Conservation (phyloP, 1,140 invertebrate species). For the Dryas iulia region DNA sequence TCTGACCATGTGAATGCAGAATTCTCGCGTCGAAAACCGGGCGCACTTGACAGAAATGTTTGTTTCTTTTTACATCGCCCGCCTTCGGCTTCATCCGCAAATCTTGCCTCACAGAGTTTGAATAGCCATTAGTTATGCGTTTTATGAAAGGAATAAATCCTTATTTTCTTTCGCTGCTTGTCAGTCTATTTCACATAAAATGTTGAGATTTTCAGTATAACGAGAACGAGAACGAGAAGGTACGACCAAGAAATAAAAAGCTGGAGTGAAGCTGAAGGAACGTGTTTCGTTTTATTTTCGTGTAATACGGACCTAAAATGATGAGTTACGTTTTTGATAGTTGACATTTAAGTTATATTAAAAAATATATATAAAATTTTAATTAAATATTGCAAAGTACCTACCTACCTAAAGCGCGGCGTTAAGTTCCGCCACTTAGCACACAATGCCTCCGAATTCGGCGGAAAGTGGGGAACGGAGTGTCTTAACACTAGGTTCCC, state of each 20-base stretch:
- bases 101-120: conserved; percentile 39
- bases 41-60: conserved; percentile 22
- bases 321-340: neutral
- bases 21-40: conserved; percentile 11
- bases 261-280: conserved; percentile 5
- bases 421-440: too few species aligned
- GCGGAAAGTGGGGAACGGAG: too few species aligned
- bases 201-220: conserved; percentile 31
- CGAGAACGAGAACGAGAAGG: conserved; percentile 29
- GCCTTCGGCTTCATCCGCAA: conserved; percentile 38
- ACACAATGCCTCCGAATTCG: too few species aligned
- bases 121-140: conserved; percentile 43
- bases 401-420: too few species aligned
- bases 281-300: conserved; percentile 1
- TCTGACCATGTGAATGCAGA: conserved; percentile 9
- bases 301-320: neutral
- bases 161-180: conserved; percentile 37
- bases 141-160: conserved; percentile 43
- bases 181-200: conserved; percentile 37
- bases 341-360: neutral
- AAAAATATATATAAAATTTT: neutral
- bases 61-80: conserved; percentile 32
- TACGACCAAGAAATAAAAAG: conserved; percentile 13
- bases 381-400: neutral
- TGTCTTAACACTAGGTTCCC: too few species aligned